Conservation (phyloP, 2,113 vertebrate species). For the Micronycteris hirsuta region DNA sequence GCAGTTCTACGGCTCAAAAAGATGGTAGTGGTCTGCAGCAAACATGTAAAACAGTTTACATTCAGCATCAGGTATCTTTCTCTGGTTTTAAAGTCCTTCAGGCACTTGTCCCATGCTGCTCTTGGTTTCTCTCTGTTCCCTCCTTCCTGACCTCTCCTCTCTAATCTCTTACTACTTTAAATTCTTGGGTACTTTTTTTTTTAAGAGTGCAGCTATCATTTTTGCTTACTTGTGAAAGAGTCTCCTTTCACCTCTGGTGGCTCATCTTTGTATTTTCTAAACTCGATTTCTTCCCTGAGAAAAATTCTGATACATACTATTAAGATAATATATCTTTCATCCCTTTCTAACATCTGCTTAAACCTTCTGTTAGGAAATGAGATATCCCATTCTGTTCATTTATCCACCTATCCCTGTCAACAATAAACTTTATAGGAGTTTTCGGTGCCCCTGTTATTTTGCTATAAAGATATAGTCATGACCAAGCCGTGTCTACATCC, state of each 20-base stretch:
- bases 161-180: background rate
- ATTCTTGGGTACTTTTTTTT: background rate
- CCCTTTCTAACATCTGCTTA: background rate
- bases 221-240: background rate
- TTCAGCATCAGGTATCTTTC: too few relatives aligned
- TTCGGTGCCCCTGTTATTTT: background rate
- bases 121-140: background rate
- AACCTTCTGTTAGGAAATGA: background rate
- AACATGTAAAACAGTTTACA: background rate
- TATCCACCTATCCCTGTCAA: background rate
- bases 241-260: background rate
- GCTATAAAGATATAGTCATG: background rate
- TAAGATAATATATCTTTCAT: background rate
- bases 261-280: background rate
- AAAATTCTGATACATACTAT: background rate
- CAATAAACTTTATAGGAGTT: background rate
- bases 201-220: background rate
- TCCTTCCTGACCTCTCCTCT: background rate
- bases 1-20: background rate
- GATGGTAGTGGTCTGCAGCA: background rate
- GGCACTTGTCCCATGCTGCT: background rate
- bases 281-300: background rate
- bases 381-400: background rate
- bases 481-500: background rate
- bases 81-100: background rate